phyloP scores from a whole-genome alignment of 2,113 vertebrate genomes.

The Neolamprologus falcicula region DNA sequence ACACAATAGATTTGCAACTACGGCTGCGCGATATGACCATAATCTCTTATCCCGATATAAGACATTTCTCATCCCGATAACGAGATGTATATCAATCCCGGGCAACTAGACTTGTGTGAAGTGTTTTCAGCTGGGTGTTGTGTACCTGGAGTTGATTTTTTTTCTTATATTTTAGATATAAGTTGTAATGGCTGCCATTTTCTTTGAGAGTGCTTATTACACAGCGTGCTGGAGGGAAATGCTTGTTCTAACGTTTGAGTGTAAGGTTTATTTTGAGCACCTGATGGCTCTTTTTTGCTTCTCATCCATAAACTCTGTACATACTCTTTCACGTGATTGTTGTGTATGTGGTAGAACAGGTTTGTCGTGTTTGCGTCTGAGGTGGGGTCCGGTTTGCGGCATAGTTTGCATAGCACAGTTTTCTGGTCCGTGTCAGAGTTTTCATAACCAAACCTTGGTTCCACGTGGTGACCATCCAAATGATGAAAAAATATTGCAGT shows the following conservation, averaged over 20 bases:
- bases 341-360: background rate
- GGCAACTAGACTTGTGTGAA: background rate
- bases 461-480: background rate
- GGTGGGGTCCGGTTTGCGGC: background rate
- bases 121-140: background rate
- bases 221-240: background rate
- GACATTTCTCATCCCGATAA: background rate
- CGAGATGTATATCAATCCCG: fast-evolving
- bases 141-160: background rate
- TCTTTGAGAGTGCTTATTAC: background rate
- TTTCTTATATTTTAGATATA: background rate
- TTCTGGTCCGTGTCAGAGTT: background rate
- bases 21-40: background rate
- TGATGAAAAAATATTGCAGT: background rate
- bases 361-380: background rate
- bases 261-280: background rate
- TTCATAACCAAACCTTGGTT: background rate
- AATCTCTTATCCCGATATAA: background rate
- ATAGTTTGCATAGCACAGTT: background rate
- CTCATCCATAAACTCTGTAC: background rate
- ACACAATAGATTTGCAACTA: background rate
- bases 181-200: background rate
- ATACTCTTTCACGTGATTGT: background rate
- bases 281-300: background rate
- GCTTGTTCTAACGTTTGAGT: background rate